A percentile compares a stretch with the other conserved stretches of the same genome.
Conservation (phyloP, 2,888 invertebrate species). For the Scaeva pyrastri region DNA sequence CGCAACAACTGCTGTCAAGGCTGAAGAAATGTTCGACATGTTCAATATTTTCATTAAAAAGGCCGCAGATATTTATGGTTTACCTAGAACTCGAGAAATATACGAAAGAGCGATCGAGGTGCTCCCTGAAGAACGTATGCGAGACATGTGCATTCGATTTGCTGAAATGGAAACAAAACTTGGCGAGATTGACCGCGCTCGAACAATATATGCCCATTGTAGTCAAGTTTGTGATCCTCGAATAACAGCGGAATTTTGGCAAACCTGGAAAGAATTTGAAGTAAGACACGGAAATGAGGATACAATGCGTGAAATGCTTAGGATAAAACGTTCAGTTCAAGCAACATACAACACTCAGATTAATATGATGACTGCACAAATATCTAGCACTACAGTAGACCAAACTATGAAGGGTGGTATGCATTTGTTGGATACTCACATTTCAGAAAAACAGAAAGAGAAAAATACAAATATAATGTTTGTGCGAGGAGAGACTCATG, state of each 20-base stretch:
- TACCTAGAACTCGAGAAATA: conserved; percentile 98
- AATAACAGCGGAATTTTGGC: conserved; percentile 98
- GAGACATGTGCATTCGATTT: conserved; percentile 98
- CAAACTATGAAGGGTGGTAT: conserved; percentile 93
- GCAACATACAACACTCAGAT: conserved; percentile 99
- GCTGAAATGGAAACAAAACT: conserved; percentile 99
- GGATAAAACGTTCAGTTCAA: conserved; percentile 98
- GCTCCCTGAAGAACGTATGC: conserved; percentile 93
- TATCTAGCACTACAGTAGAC: conserved; percentile 91
- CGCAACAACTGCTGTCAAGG: conserved; percentile 95
- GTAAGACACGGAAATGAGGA: conserved; percentile 99
- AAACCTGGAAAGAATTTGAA: conserved; percentile 99
- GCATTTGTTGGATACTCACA: conserved; percentile 94
- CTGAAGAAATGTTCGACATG: conserved; percentile 98
- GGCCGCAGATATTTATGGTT: conserved; percentile 98
- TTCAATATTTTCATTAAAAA: conserved; percentile 99
- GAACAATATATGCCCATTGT: conserved; percentile 98
- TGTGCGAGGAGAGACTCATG: conserved; percentile 94
- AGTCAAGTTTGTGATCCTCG: conserved; percentile 98
- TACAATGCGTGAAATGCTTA: conserved; percentile 99
- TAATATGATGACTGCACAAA: conserved; percentile 99
- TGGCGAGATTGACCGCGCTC: conserved; percentile 98
- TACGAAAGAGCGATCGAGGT: conserved; percentile 99
- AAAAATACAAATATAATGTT: conserved; percentile 89
- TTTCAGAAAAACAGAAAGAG: conserved; percentile 84